Evolutionary conservation across 53 echinoderm and acorn worm genomes (phyloP).

Genomic region (Henricia sp.): DNA sequence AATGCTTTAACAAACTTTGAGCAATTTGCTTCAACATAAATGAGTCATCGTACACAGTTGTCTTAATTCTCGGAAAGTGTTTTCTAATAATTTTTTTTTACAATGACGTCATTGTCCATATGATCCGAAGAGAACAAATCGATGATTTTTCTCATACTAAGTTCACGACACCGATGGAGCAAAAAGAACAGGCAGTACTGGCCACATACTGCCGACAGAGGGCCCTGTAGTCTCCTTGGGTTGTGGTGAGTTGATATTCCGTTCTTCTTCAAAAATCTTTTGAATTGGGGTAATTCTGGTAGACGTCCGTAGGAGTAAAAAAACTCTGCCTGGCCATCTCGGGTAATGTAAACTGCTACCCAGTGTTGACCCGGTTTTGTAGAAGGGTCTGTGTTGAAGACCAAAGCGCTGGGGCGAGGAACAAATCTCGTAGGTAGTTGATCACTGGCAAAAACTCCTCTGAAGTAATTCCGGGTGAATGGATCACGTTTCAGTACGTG

Average conservation of each 20-base stretch:
- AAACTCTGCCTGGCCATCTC: conserved; percentile 44
- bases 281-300: background rate
- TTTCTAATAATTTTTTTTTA: background rate
- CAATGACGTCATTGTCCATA: background rate
- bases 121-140: background rate
- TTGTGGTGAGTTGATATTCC: background rate
- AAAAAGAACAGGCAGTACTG: too few species aligned
- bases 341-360: conserved; percentile 51
- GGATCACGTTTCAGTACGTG: background rate
- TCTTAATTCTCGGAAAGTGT: background rate
- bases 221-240: conserved; percentile 47
- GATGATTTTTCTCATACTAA: background rate
- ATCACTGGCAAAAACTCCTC: conserved; percentile 27
- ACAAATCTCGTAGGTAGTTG: conserved; percentile 5
- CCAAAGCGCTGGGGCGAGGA: conserved; percentile 37
- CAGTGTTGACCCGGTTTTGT: conserved; percentile 70
- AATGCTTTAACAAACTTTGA: too few species aligned
- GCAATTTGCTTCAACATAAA: too few species aligned
- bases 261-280: conserved; percentile 6
- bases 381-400: conserved; percentile 62
- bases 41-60: background rate
- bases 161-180: conserved; percentile 36
- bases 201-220: conserved; percentile 56
- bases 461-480: background rate
- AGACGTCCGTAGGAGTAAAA: conserved; percentile 71